Evolutionary conservation across 2,113 vertebrate genomes (phyloP).

Genomic region (Tachycineta bicolor): DNA sequence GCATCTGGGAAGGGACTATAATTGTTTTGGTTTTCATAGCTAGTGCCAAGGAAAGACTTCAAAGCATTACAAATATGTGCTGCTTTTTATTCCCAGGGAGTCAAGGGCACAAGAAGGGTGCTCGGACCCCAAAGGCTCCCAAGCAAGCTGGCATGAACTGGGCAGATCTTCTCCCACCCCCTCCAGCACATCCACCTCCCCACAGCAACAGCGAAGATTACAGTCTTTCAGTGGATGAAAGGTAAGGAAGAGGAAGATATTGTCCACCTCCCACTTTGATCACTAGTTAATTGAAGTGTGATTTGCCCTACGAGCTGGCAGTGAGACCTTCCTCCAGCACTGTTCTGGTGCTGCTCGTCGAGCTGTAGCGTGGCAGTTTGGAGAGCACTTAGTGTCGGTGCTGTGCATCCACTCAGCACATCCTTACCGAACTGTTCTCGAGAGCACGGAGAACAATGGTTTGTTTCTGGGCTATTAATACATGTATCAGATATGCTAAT

Average conservation of each 20-base stretch:
- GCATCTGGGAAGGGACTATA: not conserved
- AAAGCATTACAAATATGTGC: not conserved
- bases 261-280: not conserved
- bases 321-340: not conserved
- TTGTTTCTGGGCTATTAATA: not conserved
- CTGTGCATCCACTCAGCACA: not conserved
- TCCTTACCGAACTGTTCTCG: not conserved
- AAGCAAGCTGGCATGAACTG: constrained; percentile 97
- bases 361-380: not conserved
- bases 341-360: not conserved
- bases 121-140: constrained; percentile 88
- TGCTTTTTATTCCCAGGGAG: constrained; percentile 81
- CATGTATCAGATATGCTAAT: not conserved
- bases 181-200: constrained; percentile 91
- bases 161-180: constrained; percentile 94
- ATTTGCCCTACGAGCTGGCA: not conserved
- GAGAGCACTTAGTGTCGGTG: not conserved
- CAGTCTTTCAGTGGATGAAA: constrained; percentile 86
- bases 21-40: not conserved
- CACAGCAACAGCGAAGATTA: constrained; percentile 89
- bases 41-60: not conserved
- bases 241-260: constrained; percentile 71
- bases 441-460: not conserved
- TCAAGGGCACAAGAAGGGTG: constrained; percentile 95
- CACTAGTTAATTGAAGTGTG: not conserved